Base-by-base conservation (phyloP, 2,888 invertebrate species). In the Azorinus chamasolen region DNA sequence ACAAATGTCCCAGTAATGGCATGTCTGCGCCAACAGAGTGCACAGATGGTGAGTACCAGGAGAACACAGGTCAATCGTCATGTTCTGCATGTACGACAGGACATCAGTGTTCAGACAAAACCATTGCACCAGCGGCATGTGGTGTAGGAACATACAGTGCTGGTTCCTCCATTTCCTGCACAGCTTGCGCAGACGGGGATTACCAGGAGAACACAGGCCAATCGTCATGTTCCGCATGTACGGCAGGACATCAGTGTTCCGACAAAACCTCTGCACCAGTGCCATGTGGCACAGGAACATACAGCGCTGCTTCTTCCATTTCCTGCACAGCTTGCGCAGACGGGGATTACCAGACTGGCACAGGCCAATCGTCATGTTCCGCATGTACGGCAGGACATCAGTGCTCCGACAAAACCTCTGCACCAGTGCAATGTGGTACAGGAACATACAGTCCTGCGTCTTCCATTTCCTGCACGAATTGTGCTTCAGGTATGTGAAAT, bases 71-170 rank as follows among this genome's bases (percentile, higher is more conserved):
- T 2, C 72, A 81, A 8, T 39, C 80, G 5, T 24, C 57, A 4
- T 91, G 90, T 73, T 83, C 76, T 12, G 14, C 57, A 5, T 91
- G 90, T 66, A 78, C 87, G 3, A 84, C 79, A 22, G 89, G 89
- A 20, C 59, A 22, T 12, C 58, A 85, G 25, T 91, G 91, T 70
- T 73, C 88, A 14, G 72, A 75, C 63, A 78, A 87, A 20, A 82
- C 79, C 6, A 8, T 41, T 0, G 43, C 74, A 5, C 64, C 71
- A 16, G 24, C 54, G 2, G 57, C 66, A 6, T 79, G 79, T 68
- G n/a, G 51, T n/a, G 75, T 75, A 10, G 79, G 79, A 25, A 54
- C 57, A 3, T 84, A 78, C 58, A 75, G 79, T 39, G 39, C 75
- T 20, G 73, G 68, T 3, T 65, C 74, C 14, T 27, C 58, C 1